These are phyloP conservation scores for Crotalus helleri DNA, from an alignment of 2,113 vertebrate species.

Conservation along the genomic window DNA sequence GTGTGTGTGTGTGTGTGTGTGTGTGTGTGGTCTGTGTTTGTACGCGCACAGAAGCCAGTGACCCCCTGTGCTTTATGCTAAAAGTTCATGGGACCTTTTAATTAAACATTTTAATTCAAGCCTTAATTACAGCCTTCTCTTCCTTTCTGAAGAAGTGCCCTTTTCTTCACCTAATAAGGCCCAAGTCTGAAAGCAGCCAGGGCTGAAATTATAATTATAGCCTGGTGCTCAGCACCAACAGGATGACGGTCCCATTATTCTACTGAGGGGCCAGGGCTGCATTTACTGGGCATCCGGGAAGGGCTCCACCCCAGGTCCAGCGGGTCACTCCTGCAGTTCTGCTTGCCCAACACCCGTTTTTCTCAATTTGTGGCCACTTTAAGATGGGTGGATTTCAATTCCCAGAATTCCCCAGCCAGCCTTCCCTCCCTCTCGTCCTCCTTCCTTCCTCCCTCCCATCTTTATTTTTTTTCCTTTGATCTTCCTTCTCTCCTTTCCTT, in stretches of 20 bases:
- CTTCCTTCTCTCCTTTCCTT: background rate
- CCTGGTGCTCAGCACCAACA: background rate
- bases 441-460: background rate
- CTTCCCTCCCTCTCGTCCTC: background rate
- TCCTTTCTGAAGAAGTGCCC: background rate
- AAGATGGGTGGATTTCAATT: background rate
- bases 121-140: background rate
- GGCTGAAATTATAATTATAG: background rate
- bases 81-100: background rate
- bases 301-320: background rate
- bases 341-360: background rate
- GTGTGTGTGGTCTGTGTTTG: too few species aligned
- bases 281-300: background rate
- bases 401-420: background rate
- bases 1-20: too few species aligned
- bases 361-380: background rate
- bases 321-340: background rate
- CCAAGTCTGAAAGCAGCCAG: background rate
- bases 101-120: background rate
- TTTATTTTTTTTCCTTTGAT: background rate
- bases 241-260: background rate
- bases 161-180: background rate
- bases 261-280: background rate
- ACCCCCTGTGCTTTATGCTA: background rate
- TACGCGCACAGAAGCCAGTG: background rate